Evolutionary conservation across 2,113 vertebrate genomes (phyloP).

Genomic region (Micronisus gabar): DNA sequence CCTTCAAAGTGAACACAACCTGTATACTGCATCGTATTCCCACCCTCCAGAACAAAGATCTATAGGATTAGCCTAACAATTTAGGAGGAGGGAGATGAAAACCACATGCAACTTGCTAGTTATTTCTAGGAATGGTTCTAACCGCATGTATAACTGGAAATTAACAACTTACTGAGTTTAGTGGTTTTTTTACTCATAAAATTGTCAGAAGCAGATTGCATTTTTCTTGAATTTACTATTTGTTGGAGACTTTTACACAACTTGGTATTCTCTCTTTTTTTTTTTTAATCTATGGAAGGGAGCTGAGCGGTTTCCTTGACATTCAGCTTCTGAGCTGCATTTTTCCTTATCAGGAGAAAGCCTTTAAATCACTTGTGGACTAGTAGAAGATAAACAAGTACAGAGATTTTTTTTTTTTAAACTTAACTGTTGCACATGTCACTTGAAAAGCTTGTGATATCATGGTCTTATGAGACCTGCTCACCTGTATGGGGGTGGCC

Average conservation of each 20-base stretch:
- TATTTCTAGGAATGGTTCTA: background rate
- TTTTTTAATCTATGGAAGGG: background rate
- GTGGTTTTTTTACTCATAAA: background rate
- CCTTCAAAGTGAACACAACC: background rate
- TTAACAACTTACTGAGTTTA: background rate
- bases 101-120: background rate
- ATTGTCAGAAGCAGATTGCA: background rate
- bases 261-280: fast-evolving
- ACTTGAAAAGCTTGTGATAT: background rate
- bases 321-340: background rate
- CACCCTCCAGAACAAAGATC: background rate
- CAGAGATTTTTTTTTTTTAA: background rate
- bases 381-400: background rate
- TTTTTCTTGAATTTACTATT: background rate
- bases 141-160: background rate
- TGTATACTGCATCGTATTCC: background rate
- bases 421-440: background rate
- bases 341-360: background rate
- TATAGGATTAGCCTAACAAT: background rate
- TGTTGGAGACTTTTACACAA: background rate
- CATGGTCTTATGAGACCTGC: background rate
- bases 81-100: background rate
- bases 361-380: background rate
- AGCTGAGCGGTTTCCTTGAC: background rate
- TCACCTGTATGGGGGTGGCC: background rate